These are phyloP conservation scores for Chrysocyon brachyurus DNA, from an alignment of 2,797 vertebrate genomes.

Conservation along the genomic window DNA sequence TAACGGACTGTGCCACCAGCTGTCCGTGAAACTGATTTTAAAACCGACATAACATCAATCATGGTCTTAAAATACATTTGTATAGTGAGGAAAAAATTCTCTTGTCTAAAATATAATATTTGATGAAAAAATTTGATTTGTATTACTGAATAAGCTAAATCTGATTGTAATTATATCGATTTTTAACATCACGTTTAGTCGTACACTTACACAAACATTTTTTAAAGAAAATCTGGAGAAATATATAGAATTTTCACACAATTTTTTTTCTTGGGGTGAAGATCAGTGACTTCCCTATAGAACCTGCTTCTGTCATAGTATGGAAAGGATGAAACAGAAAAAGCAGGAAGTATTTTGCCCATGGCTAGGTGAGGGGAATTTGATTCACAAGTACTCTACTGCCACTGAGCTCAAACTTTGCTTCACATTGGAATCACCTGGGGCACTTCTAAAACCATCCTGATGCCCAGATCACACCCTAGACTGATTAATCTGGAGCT, in stretches of 20 bases:
- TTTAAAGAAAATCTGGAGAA: slow-evolving; percentile 17
- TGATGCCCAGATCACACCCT: not conserved
- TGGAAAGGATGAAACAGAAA: not conserved
- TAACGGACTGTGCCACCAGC: not conserved
- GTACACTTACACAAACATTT: slow-evolving; percentile 9
- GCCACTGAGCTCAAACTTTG: not conserved
- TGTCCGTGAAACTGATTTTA: not conserved
- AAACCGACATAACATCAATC: not conserved
- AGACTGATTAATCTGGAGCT: not conserved
- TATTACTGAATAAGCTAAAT: slow-evolving; percentile 44
- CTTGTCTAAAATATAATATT: slow-evolving; percentile 28
- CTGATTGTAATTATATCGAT: not conserved
- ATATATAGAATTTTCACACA: slow-evolving; percentile 1
- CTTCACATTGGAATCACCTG: not conserved
- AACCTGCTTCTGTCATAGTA: not conserved
- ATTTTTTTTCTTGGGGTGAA: not conserved
- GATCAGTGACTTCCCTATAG: slow-evolving; percentile 16
- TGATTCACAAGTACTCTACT: not conserved
- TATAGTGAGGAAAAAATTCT: not conserved
- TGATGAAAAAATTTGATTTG: slow-evolving; percentile 13
- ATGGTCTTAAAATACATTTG: slow-evolving; percentile 20
- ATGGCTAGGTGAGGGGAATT: slow-evolving; percentile 19
- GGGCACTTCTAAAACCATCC: not conserved
- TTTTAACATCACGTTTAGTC: not conserved
- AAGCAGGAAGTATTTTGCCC: not conserved